Evolutionary conservation across 2,797 vertebrate species (phyloP), one percentile per base, ranked within the genome.

Genomic region (Neosilurus mollespiculum): DNA sequence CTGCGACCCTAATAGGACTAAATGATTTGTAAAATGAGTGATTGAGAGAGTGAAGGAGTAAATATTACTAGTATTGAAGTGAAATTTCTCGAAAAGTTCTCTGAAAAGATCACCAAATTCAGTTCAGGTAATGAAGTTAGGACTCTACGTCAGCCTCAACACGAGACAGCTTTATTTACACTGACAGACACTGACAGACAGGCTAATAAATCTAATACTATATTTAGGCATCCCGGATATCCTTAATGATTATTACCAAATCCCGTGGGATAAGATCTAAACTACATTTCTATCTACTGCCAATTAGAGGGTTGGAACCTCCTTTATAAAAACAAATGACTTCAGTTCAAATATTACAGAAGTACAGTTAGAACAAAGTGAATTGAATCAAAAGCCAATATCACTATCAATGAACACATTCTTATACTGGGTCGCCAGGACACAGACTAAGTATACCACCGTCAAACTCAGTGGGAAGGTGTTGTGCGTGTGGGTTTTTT

Each of bases 221-320:
- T 64, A 51, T 49, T 64, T 14, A 16, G 34, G 37, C 22, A 78
- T 62, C 76, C 76, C 76, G 59, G 37, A 64, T n/a, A 64, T 78
- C 75, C 58, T 37, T 77, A 30, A 78, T 26, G 34, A 65, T 78
- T 64, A 64, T 51, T 11, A 51, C 37, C 37, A 49, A 64, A 16
- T 64, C 37, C 37, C 15, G 10, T 10, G 59, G 15, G 43, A 78
- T 53, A 78, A 10, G 59, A 78, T 51, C 76, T 51, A 64, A 78
- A 78, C 51, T 65, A n/a, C 4, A 78, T 78, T 78, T 24, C 4
- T 18, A 78, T 26, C 59, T n/a, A 51, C 15, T 26, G 76, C n/a
- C 76, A 64, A 12, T 75, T 34, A 56, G 56, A 75, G 20, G 56
- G 18, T 8, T 15, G 30, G 56, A n/a, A 37, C 73, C 37, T 59